These are phyloP conservation scores for Brachylomia viminalis DNA, from an alignment of 2,888 invertebrate genomes.

Conservation along the genomic window DNA sequence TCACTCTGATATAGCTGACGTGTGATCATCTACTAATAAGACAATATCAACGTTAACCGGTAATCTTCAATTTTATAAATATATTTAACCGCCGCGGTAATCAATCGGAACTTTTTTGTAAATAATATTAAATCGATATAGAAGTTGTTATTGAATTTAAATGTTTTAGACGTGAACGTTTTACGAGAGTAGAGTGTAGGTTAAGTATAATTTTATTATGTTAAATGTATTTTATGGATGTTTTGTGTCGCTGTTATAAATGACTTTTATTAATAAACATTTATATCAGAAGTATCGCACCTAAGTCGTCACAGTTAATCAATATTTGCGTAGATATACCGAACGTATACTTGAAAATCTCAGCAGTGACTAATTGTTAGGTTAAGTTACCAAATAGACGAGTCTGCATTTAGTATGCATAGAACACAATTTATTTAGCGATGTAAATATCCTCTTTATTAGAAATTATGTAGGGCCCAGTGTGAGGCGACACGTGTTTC, in stretches of 20 bases:
- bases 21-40: constrained; percentile 82
- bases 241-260: constrained; percentile 75
- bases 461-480: constrained; percentile 64
- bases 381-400: constrained; percentile 84
- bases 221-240: constrained; percentile 77
- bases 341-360: constrained; percentile 72
- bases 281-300: constrained; percentile 49
- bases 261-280: constrained; percentile 72
- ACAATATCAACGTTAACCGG: constrained; percentile 83
- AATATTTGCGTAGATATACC: constrained; percentile 62
- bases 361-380: constrained; percentile 77
- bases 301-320: constrained; percentile 47
- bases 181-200: constrained; percentile 76
- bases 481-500: constrained; percentile 42
- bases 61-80: constrained; percentile 78
- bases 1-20: constrained; percentile 76
- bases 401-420: constrained; percentile 86
- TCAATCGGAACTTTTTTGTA: constrained; percentile 76
- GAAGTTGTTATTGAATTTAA: constrained; percentile 86
- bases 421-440: constrained; percentile 73
- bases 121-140: constrained; percentile 80
- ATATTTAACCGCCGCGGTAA: constrained; percentile 71
- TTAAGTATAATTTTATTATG: constrained; percentile 74
- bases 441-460: constrained; percentile 67
- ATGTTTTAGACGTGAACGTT: constrained; percentile 86